phyloP scores from a whole-genome alignment of 2,888 invertebrate species.

The Rosalia funebris region DNA sequence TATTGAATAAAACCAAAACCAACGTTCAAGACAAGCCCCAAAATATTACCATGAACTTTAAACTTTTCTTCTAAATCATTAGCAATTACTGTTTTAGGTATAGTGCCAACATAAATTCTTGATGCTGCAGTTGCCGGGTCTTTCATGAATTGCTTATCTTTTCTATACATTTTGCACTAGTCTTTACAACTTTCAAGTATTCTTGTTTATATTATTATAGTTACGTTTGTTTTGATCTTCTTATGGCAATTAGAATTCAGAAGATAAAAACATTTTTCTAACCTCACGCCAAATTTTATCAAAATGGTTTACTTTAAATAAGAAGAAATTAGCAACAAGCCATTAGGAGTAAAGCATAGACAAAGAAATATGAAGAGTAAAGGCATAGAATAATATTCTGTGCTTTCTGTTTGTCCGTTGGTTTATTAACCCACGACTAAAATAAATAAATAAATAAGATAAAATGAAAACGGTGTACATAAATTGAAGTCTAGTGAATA shows the following conservation, averaged over 20 bases:
- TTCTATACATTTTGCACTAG: slow-evolving; percentile 57
- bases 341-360: not conserved
- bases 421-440: no score
- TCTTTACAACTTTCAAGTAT: not conserved
- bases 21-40: slow-evolving; percentile 77
- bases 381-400: not conserved
- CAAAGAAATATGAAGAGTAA: no score
- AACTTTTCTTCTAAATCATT: slow-evolving; percentile 80
- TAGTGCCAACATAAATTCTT: slow-evolving; percentile 84
- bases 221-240: not conserved
- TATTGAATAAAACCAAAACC: slow-evolving; percentile 92
- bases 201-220: not conserved
- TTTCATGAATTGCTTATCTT: slow-evolving; percentile 69
- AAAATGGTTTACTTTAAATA: slow-evolving; percentile 3
- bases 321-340: slow-evolving; percentile 3
- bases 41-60: slow-evolving; percentile 75
- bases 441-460: no score
- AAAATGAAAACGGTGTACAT: no score
- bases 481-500: no score
- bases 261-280: slow-evolving; percentile 10
- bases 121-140: slow-evolving; percentile 79
- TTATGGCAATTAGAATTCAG: not conserved
- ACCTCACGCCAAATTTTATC: slow-evolving; percentile 6
- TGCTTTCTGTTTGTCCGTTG: no score
- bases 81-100: slow-evolving; percentile 70